A percentile compares a stretch with the other conserved stretches of the same genome.
Conservation (phyloP, 2,888 invertebrate species). For the Lagria hirta region DNA sequence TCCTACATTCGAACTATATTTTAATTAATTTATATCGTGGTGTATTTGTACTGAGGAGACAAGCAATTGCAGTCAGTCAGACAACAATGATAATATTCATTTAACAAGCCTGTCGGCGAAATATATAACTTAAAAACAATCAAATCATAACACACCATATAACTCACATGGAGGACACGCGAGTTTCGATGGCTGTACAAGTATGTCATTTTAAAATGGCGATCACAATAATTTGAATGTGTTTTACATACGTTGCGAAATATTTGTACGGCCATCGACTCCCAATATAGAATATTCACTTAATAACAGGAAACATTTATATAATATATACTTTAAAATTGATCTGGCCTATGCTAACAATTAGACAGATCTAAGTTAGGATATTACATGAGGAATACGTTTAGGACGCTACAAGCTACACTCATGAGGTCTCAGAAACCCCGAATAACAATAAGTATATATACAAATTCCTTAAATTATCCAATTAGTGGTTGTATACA, state of each 20-base stretch:
- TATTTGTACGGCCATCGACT: slow-evolving; percentile 30
- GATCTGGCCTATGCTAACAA: slow-evolving; percentile 54
- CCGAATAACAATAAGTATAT: slow-evolving; percentile 50
- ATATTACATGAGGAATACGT: slow-evolving; percentile 52
- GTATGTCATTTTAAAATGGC: slow-evolving; percentile 29
- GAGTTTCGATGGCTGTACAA: slow-evolving; percentile 16
- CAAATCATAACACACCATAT: slow-evolving; percentile 51
- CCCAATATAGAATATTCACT: slow-evolving; percentile 54
- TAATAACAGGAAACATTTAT: slow-evolving; percentile 58
- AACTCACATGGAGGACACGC: slow-evolving; percentile 46
- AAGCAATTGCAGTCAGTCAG: slow-evolving; percentile 53
- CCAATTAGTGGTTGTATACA: slow-evolving; percentile 51
- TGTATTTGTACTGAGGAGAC: slow-evolving; percentile 55
- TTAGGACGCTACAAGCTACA: slow-evolving; percentile 52
- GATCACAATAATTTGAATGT: slow-evolving; percentile 33
- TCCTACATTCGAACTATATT: slow-evolving; percentile 39
- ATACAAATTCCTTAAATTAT: slow-evolving; percentile 52
- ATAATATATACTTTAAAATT: slow-evolving; percentile 54
- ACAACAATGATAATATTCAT: slow-evolving; percentile 53
- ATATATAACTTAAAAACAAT: slow-evolving; percentile 45
- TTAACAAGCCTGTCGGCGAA: slow-evolving; percentile 53
- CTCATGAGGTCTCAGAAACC: no score
- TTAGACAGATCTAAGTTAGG: slow-evolving; percentile 53
- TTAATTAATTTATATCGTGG: slow-evolving; percentile 50
- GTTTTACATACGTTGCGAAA: slow-evolving; percentile 16